These are phyloP conservation scores for Xiphias gladius DNA, from an alignment of 2,113 vertebrate species.

Conservation along the genomic window DNA sequence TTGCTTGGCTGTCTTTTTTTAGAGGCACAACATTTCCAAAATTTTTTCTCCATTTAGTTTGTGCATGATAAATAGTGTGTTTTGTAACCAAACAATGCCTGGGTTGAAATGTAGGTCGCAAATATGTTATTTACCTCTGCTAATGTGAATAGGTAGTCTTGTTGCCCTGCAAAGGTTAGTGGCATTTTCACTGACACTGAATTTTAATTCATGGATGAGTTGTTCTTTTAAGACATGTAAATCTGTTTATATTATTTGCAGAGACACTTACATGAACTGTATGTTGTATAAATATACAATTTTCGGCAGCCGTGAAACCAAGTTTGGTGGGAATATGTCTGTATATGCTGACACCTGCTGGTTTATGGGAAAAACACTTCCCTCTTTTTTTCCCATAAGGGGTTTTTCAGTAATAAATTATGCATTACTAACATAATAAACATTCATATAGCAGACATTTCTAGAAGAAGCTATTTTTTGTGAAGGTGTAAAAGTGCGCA, in stretches of 20 bases:
- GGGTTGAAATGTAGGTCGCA: neutral
- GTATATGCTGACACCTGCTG: constrained; percentile 32
- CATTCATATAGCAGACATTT: neutral
- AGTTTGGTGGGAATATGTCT: neutral
- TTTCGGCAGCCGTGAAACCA: neutral
- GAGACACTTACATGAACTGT: neutral
- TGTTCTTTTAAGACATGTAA: neutral
- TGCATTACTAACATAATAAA: neutral
- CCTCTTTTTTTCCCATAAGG: constrained; percentile 3
- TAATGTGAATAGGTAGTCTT: neutral
- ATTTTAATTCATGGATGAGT: neutral
- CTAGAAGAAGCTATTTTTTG: neutral
- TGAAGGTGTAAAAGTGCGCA: neutral
- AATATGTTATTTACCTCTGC: neutral
- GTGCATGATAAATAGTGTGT: neutral
- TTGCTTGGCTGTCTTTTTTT: neutral
- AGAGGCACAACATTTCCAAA: neutral
- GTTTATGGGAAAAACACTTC: constrained; percentile 18
- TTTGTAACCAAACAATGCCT: neutral
- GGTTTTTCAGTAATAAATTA: neutral
- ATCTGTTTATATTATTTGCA: neutral
- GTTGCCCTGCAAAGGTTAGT: neutral
- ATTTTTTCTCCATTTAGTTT: neutral
- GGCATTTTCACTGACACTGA: neutral
- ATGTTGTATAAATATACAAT: neutral